Evolutionary conservation across 2,797 vertebrate species (phyloP).

Genomic region (Rhabdophis nuchalis): DNA sequence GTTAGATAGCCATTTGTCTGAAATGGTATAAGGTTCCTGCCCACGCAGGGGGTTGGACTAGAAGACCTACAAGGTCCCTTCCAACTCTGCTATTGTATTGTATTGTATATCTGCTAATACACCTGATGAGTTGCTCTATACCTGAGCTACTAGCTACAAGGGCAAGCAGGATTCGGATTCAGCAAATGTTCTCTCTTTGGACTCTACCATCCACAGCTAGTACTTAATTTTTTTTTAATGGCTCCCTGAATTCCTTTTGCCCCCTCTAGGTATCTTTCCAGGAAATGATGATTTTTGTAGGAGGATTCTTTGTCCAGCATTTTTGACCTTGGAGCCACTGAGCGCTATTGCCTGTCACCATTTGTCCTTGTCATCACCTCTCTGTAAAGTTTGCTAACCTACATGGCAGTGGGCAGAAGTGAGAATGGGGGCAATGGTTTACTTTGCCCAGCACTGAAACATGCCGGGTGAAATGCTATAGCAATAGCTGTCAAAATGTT

Average conservation of each 20-base stretch:
- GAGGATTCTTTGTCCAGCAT: neutral
- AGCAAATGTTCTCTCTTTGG: neutral
- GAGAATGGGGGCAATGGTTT: neutral
- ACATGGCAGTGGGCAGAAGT: neutral
- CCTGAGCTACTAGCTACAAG: neutral
- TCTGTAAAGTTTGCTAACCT: neutral
- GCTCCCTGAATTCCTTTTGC: neutral
- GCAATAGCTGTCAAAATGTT: neutral
- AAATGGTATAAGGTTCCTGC: no score
- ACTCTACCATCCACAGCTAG: no score
- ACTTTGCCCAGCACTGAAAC: neutral
- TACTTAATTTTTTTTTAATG: neutral
- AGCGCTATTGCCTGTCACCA: neutral
- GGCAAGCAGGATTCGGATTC: neutral
- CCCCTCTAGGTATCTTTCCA: neutral
- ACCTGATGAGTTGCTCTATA: neutral
- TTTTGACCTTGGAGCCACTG: neutral
- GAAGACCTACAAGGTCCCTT: no score
- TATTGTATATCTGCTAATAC: neutral
- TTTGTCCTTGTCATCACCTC: neutral
- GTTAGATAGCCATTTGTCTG: no score
- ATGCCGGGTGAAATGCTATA: neutral
- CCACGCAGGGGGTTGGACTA: no score
- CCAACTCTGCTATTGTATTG: no score
- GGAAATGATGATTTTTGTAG: neutral